These are phyloP conservation scores for Agelastica alni DNA, from an alignment of 2,888 invertebrate genomes.

Conservation along the genomic window DNA sequence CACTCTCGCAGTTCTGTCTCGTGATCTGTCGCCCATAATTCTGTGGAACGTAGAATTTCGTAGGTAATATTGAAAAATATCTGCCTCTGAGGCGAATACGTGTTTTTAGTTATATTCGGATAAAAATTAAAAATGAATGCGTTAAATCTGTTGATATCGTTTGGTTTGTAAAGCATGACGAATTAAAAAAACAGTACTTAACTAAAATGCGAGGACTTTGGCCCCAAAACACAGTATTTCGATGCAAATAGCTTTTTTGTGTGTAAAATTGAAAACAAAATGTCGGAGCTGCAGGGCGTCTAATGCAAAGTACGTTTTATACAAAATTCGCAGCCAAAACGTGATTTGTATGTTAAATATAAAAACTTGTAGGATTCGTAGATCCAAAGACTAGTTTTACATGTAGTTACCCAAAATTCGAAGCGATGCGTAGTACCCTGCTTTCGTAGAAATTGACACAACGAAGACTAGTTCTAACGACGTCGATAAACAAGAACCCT, in stretches of 20 bases:
- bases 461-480: conserved; percentile 10
- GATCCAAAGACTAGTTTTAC: conserved; percentile 54
- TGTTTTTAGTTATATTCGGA: conserved; percentile 45
- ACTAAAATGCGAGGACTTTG: conserved; percentile 35
- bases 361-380: conserved; percentile 53
- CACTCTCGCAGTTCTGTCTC: conserved; percentile 70
- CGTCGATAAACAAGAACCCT: conserved; percentile 16
- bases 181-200: conserved; percentile 44
- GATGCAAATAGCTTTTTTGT: conserved; percentile 17
- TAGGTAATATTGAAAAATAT: conserved; percentile 39
- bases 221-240: conserved; percentile 23
- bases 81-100: conserved; percentile 55
- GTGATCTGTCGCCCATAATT: conserved; percentile 49
- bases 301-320: conserved; percentile 38
- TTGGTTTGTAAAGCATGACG: conserved; percentile 38
- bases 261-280: conserved; percentile 47
- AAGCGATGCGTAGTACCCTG: conserved; percentile 39
- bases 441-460: conserved; percentile 31
- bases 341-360: conserved; percentile 49
- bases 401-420: conserved; percentile 57
- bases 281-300: conserved; percentile 52
- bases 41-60: conserved; percentile 56
- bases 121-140: conserved; percentile 39
- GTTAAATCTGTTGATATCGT: conserved; percentile 37
- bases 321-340: conserved; percentile 57